phyloP scores from a whole-genome alignment of 2,113 vertebrate genomes.

The Gymnogyps californianus region DNA sequence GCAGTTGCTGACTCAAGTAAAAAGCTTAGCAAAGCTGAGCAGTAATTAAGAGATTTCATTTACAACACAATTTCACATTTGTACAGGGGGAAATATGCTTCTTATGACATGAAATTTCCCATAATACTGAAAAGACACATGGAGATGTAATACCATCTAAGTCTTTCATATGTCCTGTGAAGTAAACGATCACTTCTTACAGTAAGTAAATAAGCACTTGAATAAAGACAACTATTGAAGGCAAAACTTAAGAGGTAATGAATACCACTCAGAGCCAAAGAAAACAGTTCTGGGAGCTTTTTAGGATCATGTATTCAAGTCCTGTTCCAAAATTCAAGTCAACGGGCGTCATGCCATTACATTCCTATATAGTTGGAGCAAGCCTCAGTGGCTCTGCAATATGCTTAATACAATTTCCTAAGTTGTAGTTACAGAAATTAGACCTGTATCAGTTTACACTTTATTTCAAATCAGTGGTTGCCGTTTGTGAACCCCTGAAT shows the following conservation, averaged over 20 bases:
- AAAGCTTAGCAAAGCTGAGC: not conserved
- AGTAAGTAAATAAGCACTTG: not conserved
- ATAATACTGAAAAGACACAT: not conserved
- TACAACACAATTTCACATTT: constrained; percentile 4
- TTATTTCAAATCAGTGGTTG: not conserved
- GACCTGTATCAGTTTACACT: not conserved
- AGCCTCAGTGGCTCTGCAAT: not conserved
- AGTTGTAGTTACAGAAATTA: not conserved
- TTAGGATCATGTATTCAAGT: not conserved
- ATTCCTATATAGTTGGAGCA: not conserved
- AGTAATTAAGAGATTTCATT: constrained; percentile 50
- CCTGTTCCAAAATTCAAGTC: not conserved
- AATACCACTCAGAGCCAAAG: not conserved
- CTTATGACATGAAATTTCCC: not conserved
- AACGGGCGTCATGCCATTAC: not conserved
- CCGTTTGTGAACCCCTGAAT: not conserved
- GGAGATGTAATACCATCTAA: not conserved
- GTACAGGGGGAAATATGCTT: not conserved
- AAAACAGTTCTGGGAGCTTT: not conserved
- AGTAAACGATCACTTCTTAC: not conserved
- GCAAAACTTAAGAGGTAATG: not conserved
- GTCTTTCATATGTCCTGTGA: not conserved
- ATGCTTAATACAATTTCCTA: not conserved
- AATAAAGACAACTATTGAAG: not conserved
- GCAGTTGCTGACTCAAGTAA: not conserved